Percentiles rank a stretch among this genome's conserved stretches.
These are phyloP conservation scores for Embiotoca jacksoni DNA, from an alignment of 2,113 vertebrate genomes.

Conservation along the genomic window DNA sequence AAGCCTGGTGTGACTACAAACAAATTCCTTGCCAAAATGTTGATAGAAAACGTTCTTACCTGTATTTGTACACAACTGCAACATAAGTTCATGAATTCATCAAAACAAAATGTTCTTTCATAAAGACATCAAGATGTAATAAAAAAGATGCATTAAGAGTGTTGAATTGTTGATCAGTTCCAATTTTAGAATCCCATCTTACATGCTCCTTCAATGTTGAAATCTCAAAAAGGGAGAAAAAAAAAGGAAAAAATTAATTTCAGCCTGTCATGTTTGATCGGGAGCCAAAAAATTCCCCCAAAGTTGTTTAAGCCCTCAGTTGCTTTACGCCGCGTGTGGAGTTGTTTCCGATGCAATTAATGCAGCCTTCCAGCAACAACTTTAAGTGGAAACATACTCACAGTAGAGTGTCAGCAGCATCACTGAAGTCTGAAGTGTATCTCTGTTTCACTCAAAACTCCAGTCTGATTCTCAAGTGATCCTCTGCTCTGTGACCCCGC, in stretches of 20 bases:
- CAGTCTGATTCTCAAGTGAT: constrained; percentile 7
- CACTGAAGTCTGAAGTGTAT: constrained; percentile 8
- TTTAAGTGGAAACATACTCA: constrained; percentile 13
- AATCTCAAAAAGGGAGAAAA: constrained; percentile 7
- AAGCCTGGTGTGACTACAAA: not conserved
- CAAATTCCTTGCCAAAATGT: not conserved
- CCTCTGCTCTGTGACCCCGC: constrained; percentile 3
- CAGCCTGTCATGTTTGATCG: not conserved
- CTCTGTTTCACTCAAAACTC: constrained; percentile 21
- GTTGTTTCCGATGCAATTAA: constrained; percentile 34
- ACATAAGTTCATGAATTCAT: not conserved
- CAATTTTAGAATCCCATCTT: constrained; percentile 28
- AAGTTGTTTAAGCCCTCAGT: constrained; percentile 30
- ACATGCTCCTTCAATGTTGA: not conserved
- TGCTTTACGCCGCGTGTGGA: not conserved
- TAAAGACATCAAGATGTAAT: not conserved
- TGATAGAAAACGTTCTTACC: not conserved
- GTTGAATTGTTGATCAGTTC: constrained; percentile 16
- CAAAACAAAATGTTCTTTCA: not conserved
- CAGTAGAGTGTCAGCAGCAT: not conserved
- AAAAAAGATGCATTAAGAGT: not conserved
- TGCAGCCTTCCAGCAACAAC: constrained; percentile 33
- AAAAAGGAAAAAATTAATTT: constrained; percentile 6
- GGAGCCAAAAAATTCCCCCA: not conserved
- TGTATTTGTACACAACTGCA: not conserved